phyloP scores from a whole-genome alignment of 2,113 vertebrate species.

The Hyperopisus bebe region DNA sequence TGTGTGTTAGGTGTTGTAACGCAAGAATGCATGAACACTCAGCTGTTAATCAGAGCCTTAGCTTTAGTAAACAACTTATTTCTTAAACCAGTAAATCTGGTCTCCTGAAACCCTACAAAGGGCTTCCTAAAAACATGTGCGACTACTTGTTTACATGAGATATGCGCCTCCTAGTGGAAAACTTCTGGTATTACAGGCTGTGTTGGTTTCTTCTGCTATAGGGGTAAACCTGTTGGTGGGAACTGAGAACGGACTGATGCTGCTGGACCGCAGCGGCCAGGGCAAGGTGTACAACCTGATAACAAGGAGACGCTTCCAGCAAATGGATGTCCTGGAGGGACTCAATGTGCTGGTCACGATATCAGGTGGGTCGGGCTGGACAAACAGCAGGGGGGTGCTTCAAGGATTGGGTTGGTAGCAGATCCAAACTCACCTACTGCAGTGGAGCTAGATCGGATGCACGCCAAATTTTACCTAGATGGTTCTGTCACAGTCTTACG shows the following conservation, averaged over 20 bases:
- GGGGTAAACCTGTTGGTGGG: conserved; percentile 94
- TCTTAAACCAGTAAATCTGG: neutral
- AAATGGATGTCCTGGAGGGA: conserved; percentile 96
- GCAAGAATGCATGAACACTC: neutral
- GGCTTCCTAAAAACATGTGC: neutral
- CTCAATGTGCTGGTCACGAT: conserved; percentile 97
- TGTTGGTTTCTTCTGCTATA: conserved; percentile 41
- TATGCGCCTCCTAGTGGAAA: neutral
- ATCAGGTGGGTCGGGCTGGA: conserved; percentile 67
- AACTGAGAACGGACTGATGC: conserved; percentile 92
- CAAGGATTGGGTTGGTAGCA: neutral
- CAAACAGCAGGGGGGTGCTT: neutral
- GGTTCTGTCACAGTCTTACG: neutral
- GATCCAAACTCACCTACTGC: neutral
- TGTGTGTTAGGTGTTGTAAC: neutral
- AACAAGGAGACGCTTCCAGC: conserved; percentile 87
- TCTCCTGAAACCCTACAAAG: neutral
- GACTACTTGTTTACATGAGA: neutral
- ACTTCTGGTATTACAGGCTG: neutral
- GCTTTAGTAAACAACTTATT: neutral
- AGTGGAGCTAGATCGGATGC: neutral
- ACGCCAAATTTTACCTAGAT: neutral
- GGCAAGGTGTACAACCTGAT: conserved; percentile 97
- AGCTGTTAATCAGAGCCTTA: neutral
- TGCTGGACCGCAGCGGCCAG: conserved; percentile 92